phyloP scores from a whole-genome alignment of 2,888 invertebrate species.

The Ornithoptera alexandrae region DNA sequence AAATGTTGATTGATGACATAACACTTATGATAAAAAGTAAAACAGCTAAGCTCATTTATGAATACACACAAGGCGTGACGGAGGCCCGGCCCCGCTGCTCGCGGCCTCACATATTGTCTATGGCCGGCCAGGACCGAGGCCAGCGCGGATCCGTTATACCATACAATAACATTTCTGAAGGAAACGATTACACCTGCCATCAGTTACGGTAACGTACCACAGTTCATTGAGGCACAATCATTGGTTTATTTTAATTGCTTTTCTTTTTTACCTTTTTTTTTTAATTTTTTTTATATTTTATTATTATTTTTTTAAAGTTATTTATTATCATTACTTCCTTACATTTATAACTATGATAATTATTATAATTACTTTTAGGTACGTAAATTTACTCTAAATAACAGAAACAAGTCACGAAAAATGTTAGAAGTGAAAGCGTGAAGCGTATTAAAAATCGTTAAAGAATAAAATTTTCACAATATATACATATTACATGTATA shows the following conservation, averaged over 20 bases:
- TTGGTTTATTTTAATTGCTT: conserved; percentile 79
- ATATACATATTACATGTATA: conserved; percentile 77
- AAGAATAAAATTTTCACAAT: conserved; percentile 76
- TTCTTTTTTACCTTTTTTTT: conserved; percentile 50
- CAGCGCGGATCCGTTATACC: conserved; percentile 62
- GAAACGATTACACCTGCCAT: conserved; percentile 75
- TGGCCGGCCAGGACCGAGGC: conserved; percentile 53
- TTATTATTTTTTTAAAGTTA: conserved; percentile 43
- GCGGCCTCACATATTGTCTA: conserved; percentile 68
- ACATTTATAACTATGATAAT: conserved; percentile 66
- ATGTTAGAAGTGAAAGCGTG: conserved; percentile 77
- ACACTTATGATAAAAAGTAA: conserved; percentile 78
- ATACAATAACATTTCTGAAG: conserved; percentile 58
- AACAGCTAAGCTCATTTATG: conserved; percentile 80
- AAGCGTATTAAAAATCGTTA: conserved; percentile 76
- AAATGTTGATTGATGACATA: conserved; percentile 79
- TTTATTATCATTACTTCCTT: conserved; percentile 49
- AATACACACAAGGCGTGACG: conserved; percentile 74
- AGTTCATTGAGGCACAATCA: conserved; percentile 80
- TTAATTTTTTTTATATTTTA: conserved; percentile 47
- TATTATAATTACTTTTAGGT: conserved; percentile 79
- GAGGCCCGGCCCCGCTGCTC: conserved; percentile 60
- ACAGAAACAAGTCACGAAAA: conserved; percentile 78
- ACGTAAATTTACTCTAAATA: conserved; percentile 80
- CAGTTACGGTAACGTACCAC: conserved; percentile 80